Conservation (phyloP, 2,113 vertebrate genomes). For the Otocyon megalotis region DNA sequence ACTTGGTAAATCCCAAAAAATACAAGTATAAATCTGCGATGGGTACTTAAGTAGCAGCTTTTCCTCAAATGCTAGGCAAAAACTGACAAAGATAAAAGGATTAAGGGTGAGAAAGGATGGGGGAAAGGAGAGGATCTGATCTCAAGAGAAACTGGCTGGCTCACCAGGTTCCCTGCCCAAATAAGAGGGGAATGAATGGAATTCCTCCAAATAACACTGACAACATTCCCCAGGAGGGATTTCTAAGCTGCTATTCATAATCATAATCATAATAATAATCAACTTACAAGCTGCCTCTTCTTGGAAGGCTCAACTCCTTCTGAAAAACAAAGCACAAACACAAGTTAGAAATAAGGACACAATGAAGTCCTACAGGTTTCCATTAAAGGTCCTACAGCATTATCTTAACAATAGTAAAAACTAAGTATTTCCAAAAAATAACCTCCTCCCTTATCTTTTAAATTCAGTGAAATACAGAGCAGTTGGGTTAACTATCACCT, state of each 20-base stretch:
- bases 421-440: constrained; percentile 48
- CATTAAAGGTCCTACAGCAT: not conserved
- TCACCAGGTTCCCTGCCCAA: not conserved
- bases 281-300: constrained; percentile 98
- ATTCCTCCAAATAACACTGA: constrained; percentile 43
- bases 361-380: not conserved
- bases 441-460: constrained; percentile 47
- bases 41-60: not conserved
- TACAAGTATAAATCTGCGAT: not conserved
- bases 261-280: constrained; percentile 30
- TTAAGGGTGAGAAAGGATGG: not conserved
- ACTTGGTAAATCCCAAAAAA: constrained; percentile 34
- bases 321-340: constrained; percentile 85
- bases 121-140: not conserved
- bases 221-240: constrained; percentile 10
- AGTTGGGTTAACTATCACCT: not conserved
- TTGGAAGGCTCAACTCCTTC: constrained; percentile 98
- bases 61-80: not conserved
- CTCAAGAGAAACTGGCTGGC: not conserved
- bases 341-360: constrained; percentile 53
- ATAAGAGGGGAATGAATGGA: not conserved
- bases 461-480: constrained; percentile 59
- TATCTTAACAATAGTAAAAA: constrained; percentile 48
- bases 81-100: not conserved
- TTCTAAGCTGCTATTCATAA: not conserved